Evolutionary conservation across 1,140 invertebrate species (phyloP), one percentile per base, ranked within the genome.

Genomic region (Notospermus geniculatus): DNA sequence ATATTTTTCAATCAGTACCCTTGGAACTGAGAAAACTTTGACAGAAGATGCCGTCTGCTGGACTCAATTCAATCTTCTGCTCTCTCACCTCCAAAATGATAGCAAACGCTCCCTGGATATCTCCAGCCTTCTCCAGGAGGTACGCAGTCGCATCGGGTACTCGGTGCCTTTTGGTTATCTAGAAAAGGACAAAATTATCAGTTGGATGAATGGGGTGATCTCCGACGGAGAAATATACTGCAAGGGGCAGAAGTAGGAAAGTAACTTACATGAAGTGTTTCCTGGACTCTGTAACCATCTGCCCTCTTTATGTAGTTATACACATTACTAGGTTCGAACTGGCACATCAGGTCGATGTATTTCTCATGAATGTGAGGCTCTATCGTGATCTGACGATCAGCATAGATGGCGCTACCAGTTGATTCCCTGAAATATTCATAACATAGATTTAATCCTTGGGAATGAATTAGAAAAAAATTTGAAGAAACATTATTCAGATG

Each of bases 311-410:
- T 80, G 79, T 70, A 81, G 72, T 82, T 68, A 67, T 75, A 66
- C 56, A 77, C 84, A 57, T 80, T 77, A 28, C 79, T 72, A 1
- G 85, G 82, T 54, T 87, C 83, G 72, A 86, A 79, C 63, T 85
- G 78, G 70, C 89, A 91, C 82, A 91, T 85, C 2, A 91, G 79
- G 54, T 87, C 83, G 52, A 92, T 83, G 71, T 88, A 81, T 5
- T 74, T 59, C 59, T 82, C 80, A 59, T 76, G 63, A 19, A 80
- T 71, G 7, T 70, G 54, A 2, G 77, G 71, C 19, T 80, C 77
- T 15, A 82, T 65, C 19, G 59, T 65, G 2, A 76, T 62, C 45
- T 77, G 74, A 50, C 70, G 73, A 11, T 79, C 74, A 36, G 68
- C 62, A 52, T 76, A 65, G 27, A 74, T 68, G 11, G 71, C 73